Base-by-base conservation (phyloP, 2,888 invertebrate species). In the Nudaria mundana region DNA sequence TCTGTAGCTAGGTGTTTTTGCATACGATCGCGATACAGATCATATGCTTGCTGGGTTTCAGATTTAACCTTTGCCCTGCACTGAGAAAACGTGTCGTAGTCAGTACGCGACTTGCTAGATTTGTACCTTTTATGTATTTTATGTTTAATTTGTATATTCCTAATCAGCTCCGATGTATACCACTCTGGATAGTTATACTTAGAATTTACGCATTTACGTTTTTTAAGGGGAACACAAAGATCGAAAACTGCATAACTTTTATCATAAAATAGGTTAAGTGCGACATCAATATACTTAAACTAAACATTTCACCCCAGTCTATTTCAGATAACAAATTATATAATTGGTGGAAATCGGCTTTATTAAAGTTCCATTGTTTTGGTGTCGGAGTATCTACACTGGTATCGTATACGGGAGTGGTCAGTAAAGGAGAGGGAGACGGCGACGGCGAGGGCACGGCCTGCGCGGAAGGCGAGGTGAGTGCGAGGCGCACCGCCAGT, bases 331-430 rank as follows among this genome's bases (percentile, higher is more conserved):
- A 25, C 8, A 25, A 12, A 20, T 34, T 2, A 12, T 34, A 34
- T 16, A 40, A 30, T 1, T 30, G 15, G 13, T 3, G 6, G 11
- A 16, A 34, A n/a, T 40, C 22, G 1, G 31, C 35, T 36, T 40
- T 40, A n/a, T 25, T 12, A 22, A 40, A 40, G 7, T 40, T 31
- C 40, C 40, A 40, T 8, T 15, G 20, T 22, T 8, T 30, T 28
- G 8, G 23, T 6, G 3, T 22, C 12, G 12, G 5, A 5, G 18
- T 18, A 12, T 10, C 5, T 12, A 3, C 25, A 11, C 15, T n/a
- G 26, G 14, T 3, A 7, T 22, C 3, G 13, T 18, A 24, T 16
- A 2, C 5, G 8, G 24, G 7, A 13, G 2, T 13, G 5, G 16
- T 4, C 18, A 6, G 5, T 1, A 16, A 1, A n/a, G 24, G 3